Evolutionary conservation across 1,140 invertebrate genomes (phyloP).

Genomic region (Drosophila ficusphila): DNA sequence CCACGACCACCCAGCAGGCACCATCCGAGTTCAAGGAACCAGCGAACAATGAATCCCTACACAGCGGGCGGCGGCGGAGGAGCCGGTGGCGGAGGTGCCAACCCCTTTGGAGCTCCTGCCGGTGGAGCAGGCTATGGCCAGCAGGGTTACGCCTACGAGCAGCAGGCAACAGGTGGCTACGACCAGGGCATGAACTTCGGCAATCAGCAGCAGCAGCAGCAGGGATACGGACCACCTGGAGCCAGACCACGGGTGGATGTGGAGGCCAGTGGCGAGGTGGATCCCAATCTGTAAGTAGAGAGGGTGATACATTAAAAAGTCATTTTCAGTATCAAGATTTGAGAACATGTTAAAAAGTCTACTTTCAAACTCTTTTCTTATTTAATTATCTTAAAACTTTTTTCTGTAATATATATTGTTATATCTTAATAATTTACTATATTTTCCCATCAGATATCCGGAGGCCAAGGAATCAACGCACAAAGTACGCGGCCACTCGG

Average conservation of each 20-base stretch:
- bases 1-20: constrained; percentile 7
- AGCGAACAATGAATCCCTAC: constrained; percentile 71
- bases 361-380: too few relatives aligned
- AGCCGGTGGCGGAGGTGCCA: constrained; percentile 49
- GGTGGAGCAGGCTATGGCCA: constrained; percentile 50
- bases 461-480: constrained; percentile 94
- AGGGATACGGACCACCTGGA: constrained; percentile 59
- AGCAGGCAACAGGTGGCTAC: constrained; percentile 62
- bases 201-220: constrained; percentile 41
- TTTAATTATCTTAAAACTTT: too few relatives aligned
- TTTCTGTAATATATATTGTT: too few relatives aligned
- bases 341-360: too few relatives aligned
- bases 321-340: too few relatives aligned
- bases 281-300: constrained; percentile 86
- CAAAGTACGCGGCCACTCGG: constrained; percentile 93
- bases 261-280: constrained; percentile 90
- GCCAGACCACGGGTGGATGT: constrained; percentile 89
- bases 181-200: constrained; percentile 53
- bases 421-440: not conserved
- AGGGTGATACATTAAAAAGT: not conserved
- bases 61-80: constrained; percentile 44
- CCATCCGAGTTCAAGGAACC: constrained; percentile 39
- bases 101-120: constrained; percentile 72
- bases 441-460: constrained; percentile 86
- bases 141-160: constrained; percentile 62